phyloP scores from a whole-genome alignment of 2,888 invertebrate species.

The Polydrusus cervinus region DNA sequence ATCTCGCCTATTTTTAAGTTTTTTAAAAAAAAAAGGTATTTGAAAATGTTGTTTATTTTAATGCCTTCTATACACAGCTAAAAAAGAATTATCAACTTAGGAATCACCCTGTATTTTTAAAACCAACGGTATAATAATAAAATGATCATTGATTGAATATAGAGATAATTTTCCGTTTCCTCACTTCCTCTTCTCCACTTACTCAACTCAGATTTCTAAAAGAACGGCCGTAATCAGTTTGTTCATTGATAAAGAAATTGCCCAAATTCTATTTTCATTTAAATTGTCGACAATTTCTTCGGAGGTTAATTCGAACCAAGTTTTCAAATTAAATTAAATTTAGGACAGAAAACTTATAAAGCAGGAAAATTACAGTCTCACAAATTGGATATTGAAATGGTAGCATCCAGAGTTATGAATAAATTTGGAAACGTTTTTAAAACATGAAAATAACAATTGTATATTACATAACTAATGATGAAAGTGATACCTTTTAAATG shows the following conservation, averaged over 20 bases:
- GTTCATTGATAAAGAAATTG: not conserved
- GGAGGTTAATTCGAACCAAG: not conserved
- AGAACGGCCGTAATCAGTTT: not conserved
- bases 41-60: no score
- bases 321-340: slow-evolving; percentile 21
- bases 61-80: no score
- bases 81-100: no score
- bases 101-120: no score
- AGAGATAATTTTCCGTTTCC: not conserved
- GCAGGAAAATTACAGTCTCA: not conserved
- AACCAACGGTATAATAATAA: no score
- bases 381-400: not conserved
- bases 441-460: no score
- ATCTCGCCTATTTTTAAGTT: no score
- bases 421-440: not conserved
- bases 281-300: slow-evolving; percentile 6
- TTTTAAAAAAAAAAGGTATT: no score
- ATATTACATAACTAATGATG: no score
- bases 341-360: slow-evolving; percentile 8
- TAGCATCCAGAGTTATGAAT: slow-evolving; percentile 9
- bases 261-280: slow-evolving; percentile 12
- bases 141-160: not conserved
- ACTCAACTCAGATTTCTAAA: not conserved
- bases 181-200: not conserved
- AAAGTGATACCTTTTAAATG: no score